A percentile compares a stretch with the other conserved stretches of the same genome.
Evolutionary conservation across 35 echinoderm and acorn worm species (phyloP).

Genomic region (Heliocidaris tuberculata): DNA sequence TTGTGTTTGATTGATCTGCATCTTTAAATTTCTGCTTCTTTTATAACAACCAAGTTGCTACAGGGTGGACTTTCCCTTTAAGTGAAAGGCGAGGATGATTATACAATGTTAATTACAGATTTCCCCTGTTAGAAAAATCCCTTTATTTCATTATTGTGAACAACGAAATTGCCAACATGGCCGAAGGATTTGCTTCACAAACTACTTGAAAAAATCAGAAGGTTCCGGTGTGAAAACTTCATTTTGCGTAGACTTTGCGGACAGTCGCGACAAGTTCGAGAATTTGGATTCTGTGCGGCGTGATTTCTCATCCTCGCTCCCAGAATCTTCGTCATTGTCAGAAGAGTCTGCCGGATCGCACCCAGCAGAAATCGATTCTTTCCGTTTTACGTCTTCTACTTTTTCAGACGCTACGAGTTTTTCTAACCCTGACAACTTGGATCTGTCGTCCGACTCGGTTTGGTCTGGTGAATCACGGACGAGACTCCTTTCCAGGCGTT

Average conservation of each 20-base stretch:
- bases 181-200: not conserved
- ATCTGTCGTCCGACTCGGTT: not conserved
- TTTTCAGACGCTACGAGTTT: not conserved
- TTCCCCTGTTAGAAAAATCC: too few species aligned
- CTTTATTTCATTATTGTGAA: not conserved
- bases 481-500: constrained; percentile 54
- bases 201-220: not conserved
- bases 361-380: not conserved
- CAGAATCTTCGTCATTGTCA: not conserved
- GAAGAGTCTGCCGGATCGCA: not conserved
- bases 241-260: not conserved
- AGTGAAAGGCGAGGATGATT: too few species aligned
- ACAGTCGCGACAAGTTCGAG: not conserved
- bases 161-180: not conserved
- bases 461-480: constrained; percentile 30
- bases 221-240: not conserved
- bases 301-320: not conserved
- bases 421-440: not conserved
- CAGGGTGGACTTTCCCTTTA: too few species aligned
- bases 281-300: not conserved
- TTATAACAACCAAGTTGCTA: too few species aligned
- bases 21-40: too few species aligned
- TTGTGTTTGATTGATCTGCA: too few species aligned
- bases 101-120: too few species aligned
- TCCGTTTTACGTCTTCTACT: not conserved